Percentiles rank a stretch among this genome's conserved stretches.
Conservation (phyloP, 2,113 vertebrate species). For the Anhinga anhinga region DNA sequence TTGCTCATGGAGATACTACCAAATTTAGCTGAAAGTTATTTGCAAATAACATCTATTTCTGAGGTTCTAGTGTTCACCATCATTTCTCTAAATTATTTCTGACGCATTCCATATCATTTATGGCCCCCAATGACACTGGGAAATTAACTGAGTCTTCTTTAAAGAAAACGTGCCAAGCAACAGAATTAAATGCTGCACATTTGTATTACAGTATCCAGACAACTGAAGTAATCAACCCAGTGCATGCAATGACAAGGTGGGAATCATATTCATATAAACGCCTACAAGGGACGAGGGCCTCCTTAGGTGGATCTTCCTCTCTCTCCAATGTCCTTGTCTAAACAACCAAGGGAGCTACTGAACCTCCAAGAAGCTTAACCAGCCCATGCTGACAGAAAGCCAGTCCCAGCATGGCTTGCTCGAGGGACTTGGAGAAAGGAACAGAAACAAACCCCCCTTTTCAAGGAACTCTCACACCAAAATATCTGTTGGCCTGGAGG, state of each 20-base stretch:
- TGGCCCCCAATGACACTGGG: constrained; percentile 8
- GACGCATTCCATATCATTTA: constrained; percentile 23
- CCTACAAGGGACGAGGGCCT: fast-evolving
- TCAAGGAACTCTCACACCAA: background rate
- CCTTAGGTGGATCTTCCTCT: background rate
- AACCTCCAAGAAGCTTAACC: background rate
- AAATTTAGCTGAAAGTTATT: constrained; percentile 21
- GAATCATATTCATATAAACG: background rate
- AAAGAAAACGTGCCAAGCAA: background rate
- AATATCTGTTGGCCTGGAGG: background rate
- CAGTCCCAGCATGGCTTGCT: background rate
- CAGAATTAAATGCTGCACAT: constrained; percentile 2
- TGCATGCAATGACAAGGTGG: background rate
- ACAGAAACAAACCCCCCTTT: background rate
- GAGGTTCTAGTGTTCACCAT: background rate
- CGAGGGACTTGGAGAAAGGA: background rate
- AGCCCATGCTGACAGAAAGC: background rate
- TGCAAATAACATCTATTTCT: constrained; percentile 39
- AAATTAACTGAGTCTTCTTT: constrained; percentile 47
- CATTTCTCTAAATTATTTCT: constrained; percentile 65
- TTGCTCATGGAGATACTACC: constrained; percentile 5
- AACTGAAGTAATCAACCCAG: background rate
- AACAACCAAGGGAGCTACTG: background rate
- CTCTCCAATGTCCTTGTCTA: background rate
- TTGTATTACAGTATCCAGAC: background rate